Percentiles rank a stretch among this genome's conserved stretches.
Evolutionary conservation across 2,888 invertebrate genomes (phyloP).

Genomic region (Dichetophora obliterata): DNA sequence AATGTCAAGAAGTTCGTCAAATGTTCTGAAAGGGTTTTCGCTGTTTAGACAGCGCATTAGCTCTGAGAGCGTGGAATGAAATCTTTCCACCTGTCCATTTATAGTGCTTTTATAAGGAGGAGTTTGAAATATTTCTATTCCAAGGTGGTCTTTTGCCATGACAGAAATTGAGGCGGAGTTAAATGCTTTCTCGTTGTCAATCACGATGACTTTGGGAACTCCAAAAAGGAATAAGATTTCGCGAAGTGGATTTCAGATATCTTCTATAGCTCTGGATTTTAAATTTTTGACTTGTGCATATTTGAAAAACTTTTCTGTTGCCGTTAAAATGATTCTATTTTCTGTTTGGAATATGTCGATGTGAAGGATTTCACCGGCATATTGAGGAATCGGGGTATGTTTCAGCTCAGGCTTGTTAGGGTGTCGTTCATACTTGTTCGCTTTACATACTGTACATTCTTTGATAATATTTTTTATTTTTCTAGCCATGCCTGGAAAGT

Average conservation of each 20-base stretch:
- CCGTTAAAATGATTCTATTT: background rate
- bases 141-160: background rate
- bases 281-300: background rate
- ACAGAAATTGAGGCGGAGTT: background rate
- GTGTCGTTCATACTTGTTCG: constrained; percentile 41
- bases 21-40: background rate
- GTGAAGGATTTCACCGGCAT: constrained; percentile 7
- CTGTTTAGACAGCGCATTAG: background rate
- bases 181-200: background rate
- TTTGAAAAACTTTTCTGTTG: background rate
- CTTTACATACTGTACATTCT: constrained; percentile 39
- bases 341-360: constrained; percentile 20
- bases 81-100: background rate
- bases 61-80: background rate
- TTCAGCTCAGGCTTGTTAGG: constrained; percentile 27
- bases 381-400: too few species aligned
- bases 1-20: background rate
- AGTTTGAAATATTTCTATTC: background rate
- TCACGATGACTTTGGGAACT: constrained; percentile 1
- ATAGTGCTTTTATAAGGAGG: background rate
- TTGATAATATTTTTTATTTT: constrained; percentile 41
- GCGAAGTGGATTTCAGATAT: background rate
- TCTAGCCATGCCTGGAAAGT: constrained; percentile 43
- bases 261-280: background rate
- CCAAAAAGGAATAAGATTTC: background rate